These are phyloP conservation scores for Urosaurus nigricauda DNA, from an alignment of 2,797 vertebrate species.

Conservation along the genomic window DNA sequence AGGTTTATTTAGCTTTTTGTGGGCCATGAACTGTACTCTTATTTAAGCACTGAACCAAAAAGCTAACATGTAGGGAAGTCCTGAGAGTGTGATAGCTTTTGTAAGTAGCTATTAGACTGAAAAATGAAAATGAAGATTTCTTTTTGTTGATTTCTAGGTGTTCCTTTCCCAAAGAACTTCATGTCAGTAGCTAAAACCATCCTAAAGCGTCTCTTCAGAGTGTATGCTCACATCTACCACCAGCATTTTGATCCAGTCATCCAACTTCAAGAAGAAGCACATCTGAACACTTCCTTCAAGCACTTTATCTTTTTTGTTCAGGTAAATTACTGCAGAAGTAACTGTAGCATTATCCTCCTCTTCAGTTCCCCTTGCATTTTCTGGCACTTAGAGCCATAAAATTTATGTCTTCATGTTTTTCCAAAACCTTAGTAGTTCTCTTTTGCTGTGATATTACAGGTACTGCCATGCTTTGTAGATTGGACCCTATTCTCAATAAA, in stretches of 20 bases:
- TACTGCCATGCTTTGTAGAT: neutral
- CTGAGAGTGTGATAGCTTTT: neutral
- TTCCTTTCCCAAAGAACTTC: slow-evolving; percentile 97
- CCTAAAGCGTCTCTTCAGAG: slow-evolving; percentile 95
- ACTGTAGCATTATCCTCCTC: rapidly evolving
- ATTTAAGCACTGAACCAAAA: too few species aligned
- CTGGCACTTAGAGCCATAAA: neutral
- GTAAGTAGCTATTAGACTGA: neutral
- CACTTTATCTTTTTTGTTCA: slow-evolving; percentile 99
- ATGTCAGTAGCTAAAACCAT: slow-evolving; percentile 99
- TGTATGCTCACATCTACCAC: slow-evolving; percentile 98
- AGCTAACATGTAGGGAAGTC: neutral
- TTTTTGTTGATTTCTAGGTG: slow-evolving; percentile 80
- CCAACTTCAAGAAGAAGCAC: slow-evolving; percentile 97
- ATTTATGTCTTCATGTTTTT: neutral
- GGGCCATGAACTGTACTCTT: too few species aligned
- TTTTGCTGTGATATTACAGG: neutral
- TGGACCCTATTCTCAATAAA: neutral
- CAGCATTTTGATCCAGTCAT: slow-evolving; percentile 99
- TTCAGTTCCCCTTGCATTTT: neutral
- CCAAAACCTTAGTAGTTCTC: neutral
- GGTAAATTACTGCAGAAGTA: slow-evolving; percentile 76
- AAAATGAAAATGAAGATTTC: neutral
- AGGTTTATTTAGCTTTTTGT: too few species aligned
- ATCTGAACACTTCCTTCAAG: slow-evolving; percentile 99